Evolutionary conservation across 2,797 vertebrate species (phyloP), one percentile per base, ranked within the genome.

Genomic region (Eidolon dupreanum): DNA sequence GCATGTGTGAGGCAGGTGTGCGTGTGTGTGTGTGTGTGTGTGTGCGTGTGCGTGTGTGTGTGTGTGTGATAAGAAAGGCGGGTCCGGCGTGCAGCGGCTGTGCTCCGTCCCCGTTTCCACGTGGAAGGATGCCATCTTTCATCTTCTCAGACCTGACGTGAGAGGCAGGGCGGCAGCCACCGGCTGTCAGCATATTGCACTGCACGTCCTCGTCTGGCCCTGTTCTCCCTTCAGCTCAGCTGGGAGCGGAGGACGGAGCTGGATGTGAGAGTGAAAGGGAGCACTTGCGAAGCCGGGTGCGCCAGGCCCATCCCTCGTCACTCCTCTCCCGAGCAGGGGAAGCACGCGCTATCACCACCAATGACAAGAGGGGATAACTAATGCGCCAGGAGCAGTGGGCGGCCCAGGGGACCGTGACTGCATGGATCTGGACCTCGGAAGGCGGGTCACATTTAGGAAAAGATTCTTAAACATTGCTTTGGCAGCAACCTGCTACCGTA

Each of bases 81-180:
- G 59, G 53, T 31, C n/a, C 51, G 41, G 26, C 4, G 33, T 77
- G 22, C 28, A 84, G 13, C 3, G 3, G 59, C 77, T 51, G n/a
- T 70, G 65, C 66, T 96, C 66, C 8, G 24, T 83, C 36, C 86
- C 87, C 41, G 46, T 78, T 73, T 94, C 57, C 74, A 41, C 70
- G 88, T 96, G 92, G 95, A 97, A 93, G 90, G 74, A 71, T 81
- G 93, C 90, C 92, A 94, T 94, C 90, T 93, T 94, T 91, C 88
- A 96, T 96, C 82, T 96, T 46, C 41, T 59, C 85, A 38, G 75
- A 41, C 26, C 33, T 92, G 71, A 73, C 33, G 31, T 33, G 41
- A 88, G 89, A 97, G 70, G 85, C 68, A 65, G 90, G 15, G 61
- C 73, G 96, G 94, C 26, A 12, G 4, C 66, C 36, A 26, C 1